Evolutionary conservation across 1,140 invertebrate genomes (phyloP).

Genomic region (Araneus ventricosus): DNA sequence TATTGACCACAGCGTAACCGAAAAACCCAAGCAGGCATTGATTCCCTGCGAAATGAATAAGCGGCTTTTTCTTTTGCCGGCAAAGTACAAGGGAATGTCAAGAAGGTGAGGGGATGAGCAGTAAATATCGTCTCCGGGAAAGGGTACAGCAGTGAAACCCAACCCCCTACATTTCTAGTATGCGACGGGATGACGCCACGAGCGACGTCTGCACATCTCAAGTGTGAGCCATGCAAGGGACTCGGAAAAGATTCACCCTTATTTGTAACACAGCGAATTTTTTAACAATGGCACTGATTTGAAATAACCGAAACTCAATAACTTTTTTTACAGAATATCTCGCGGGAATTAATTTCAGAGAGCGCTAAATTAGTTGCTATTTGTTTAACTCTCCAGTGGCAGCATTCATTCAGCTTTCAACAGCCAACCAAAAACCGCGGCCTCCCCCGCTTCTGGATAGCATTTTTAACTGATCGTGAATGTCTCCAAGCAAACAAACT

Average conservation of each 20-base stretch:
- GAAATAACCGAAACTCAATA: too few relatives aligned
- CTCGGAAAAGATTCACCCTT: neutral
- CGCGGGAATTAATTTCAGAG: too few relatives aligned
- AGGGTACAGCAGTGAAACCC: neutral
- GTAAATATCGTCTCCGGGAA: neutral
- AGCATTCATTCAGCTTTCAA: too few relatives aligned
- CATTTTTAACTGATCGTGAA: too few relatives aligned
- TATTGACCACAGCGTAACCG: neutral
- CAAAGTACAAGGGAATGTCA: neutral
- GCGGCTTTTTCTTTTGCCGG: neutral
- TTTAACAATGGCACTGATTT: too few relatives aligned
- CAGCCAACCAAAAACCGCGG: too few relatives aligned
- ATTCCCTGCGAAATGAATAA: neutral
- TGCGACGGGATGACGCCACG: slow-evolving; percentile 37
- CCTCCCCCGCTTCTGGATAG: too few relatives aligned
- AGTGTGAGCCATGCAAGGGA: neutral
- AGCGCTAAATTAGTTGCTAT: too few relatives aligned
- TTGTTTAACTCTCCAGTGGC: too few relatives aligned
- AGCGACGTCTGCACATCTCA: neutral
- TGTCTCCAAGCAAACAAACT: too few relatives aligned
- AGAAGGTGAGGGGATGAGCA: neutral
- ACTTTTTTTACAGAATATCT: too few relatives aligned
- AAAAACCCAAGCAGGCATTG: neutral
- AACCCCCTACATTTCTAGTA: slow-evolving; percentile 3
- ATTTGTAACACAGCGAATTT: too few relatives aligned